Conservation (phyloP, 2,888 invertebrate species). For the Tineola bisselliella region DNA sequence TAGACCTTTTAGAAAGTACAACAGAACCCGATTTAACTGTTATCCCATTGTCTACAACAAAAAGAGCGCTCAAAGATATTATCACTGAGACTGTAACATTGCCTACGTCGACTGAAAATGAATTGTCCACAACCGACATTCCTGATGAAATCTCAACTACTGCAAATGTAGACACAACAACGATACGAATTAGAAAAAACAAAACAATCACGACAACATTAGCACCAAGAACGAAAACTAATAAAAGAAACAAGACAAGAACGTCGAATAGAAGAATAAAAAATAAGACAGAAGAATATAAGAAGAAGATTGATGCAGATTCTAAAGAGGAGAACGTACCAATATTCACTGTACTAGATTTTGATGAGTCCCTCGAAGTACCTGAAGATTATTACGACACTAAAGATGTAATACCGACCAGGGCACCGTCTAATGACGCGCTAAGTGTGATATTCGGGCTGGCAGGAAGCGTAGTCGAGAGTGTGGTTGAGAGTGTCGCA, state of each 20-base stretch:
- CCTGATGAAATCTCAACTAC: slow-evolving; percentile 13
- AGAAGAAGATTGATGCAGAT: slow-evolving; percentile 16
- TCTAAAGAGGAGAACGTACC: slow-evolving; percentile 35
- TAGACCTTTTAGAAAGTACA: slow-evolving; percentile 42
- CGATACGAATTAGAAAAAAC: neutral
- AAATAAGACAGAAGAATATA: neutral
- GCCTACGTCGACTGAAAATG: slow-evolving; percentile 33
- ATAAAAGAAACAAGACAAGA: slow-evolving; percentile 16
- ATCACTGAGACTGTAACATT: slow-evolving; percentile 34
- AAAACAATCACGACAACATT: slow-evolving; percentile 16
- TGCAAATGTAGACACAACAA: slow-evolving; percentile 10
- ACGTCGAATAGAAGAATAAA: neutral
- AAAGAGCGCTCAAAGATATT: slow-evolving; percentile 27
- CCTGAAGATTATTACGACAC: slow-evolving; percentile 59
- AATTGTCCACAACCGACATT: slow-evolving; percentile 24
- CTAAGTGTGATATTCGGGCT: slow-evolving; percentile 54
- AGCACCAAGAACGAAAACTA: slow-evolving; percentile 7
- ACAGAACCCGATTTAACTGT: slow-evolving; percentile 48
- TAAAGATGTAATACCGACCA: slow-evolving; percentile 51
- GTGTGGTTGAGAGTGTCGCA: slow-evolving; percentile 53
- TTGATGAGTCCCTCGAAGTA: slow-evolving; percentile 37
- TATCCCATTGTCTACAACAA: slow-evolving; percentile 44
- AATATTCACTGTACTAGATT: slow-evolving; percentile 46
- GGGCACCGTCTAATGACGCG: slow-evolving; percentile 51
- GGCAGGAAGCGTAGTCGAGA: slow-evolving; percentile 57